phyloP scores from a whole-genome alignment of 2,888 invertebrate species.

The Drosophila barbarae region DNA sequence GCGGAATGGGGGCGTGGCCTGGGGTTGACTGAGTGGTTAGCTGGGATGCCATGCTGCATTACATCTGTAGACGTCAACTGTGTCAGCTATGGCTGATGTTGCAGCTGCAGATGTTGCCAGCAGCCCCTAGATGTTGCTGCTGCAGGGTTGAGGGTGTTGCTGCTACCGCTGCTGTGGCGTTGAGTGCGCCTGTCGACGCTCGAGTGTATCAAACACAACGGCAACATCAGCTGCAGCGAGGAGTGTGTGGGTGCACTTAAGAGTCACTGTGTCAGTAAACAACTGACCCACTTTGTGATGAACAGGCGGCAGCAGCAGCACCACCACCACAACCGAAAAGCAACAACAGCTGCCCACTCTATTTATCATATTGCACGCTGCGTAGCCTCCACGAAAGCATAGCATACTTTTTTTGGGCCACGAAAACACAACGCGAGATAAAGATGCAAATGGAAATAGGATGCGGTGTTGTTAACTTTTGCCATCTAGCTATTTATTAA shows the following conservation, averaged over 20 bases:
- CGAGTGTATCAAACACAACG: constrained; percentile 69
- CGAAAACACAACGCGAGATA: not conserved
- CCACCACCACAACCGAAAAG: constrained; percentile 26
- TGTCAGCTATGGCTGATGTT: constrained; percentile 46
- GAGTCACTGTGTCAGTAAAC: constrained; percentile 72
- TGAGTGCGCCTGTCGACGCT: constrained; percentile 72
- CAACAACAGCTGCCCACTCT: constrained; percentile 31
- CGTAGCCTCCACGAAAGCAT: constrained; percentile 36
- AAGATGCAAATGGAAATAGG: constrained; percentile 15
- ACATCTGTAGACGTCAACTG: constrained; percentile 68
- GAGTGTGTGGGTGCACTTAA: constrained; percentile 56
- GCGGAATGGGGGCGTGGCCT: constrained; percentile 29
- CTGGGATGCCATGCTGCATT: constrained; percentile 58
- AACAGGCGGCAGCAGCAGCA: constrained; percentile 51
- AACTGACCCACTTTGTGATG: constrained; percentile 71
- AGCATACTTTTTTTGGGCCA: constrained; percentile 47
- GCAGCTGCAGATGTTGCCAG: constrained; percentile 24
- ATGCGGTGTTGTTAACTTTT: constrained; percentile 14
- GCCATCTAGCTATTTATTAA: constrained; percentile 11
- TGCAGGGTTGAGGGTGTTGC: constrained; percentile 13
- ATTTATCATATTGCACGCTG: constrained; percentile 47
- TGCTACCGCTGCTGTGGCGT: constrained; percentile 36
- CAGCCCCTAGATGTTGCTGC: constrained; percentile 5
- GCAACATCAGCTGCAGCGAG: constrained; percentile 62
- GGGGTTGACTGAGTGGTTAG: constrained; percentile 68